A percentile compares a stretch with the other conserved stretches of the same genome.
Evolutionary conservation across 1,140 invertebrate species (phyloP).

Genomic region (Diuraphis noxia): DNA sequence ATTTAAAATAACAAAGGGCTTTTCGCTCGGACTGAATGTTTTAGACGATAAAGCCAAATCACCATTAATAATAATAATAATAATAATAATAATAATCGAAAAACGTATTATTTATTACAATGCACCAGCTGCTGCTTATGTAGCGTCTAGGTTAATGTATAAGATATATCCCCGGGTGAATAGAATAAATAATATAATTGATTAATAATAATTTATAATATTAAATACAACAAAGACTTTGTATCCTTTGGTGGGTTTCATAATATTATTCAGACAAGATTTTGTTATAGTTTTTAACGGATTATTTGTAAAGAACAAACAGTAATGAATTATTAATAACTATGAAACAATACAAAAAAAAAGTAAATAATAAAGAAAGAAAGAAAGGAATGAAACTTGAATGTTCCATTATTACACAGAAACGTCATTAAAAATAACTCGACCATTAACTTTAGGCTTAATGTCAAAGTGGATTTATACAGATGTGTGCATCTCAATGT

Average conservation of each 20-base stretch:
- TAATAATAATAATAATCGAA: constrained; percentile 1
- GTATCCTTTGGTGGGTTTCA: neutral
- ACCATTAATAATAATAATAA: constrained; percentile 4
- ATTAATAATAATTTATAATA: neutral
- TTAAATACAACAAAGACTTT: neutral
- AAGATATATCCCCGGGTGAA: neutral
- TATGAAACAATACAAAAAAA: neutral
- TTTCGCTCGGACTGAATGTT: neutral
- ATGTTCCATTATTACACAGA: neutral
- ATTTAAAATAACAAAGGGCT: neutral
- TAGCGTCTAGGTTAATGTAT: neutral
- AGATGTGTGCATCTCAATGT: neutral
- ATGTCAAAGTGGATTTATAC: neutral
- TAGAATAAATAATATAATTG: neutral
- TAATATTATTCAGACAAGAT: neutral
- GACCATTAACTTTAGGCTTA: neutral
- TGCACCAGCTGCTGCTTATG: neutral
- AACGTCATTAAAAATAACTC: constrained; percentile 32
- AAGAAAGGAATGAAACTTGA: neutral
- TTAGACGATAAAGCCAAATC: neutral
- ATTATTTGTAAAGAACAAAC: constrained; percentile 11
- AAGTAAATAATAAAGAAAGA: neutral
- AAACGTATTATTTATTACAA: constrained; percentile 6
- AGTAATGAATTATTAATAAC: neutral
- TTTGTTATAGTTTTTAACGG: neutral